phyloP scores from a whole-genome alignment of 2,797 vertebrate genomes.

The Leuciscus waleckii region DNA sequence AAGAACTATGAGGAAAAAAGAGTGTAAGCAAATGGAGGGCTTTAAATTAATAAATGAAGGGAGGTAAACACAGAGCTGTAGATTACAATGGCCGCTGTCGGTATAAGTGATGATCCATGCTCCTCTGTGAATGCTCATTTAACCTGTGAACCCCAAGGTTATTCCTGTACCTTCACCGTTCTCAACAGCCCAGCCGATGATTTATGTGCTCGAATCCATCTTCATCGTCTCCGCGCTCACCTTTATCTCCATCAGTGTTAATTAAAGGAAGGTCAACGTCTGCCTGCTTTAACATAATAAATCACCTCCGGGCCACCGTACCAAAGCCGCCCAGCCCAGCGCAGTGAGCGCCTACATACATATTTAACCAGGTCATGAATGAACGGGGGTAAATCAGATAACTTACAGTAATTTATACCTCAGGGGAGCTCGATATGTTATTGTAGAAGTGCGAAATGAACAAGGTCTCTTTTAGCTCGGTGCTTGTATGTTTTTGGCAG shows the following conservation, averaged over 20 bases:
- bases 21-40: slow-evolving; percentile 33
- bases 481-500: slow-evolving; percentile 8
- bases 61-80: slow-evolving; percentile 60
- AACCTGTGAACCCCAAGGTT: slow-evolving; percentile 93
- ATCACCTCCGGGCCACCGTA: slow-evolving; percentile 83
- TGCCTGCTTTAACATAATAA: slow-evolving; percentile 93
- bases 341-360: slow-evolving; percentile 26
- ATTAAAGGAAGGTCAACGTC: slow-evolving; percentile 99
- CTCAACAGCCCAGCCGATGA: slow-evolving; percentile 81
- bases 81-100: slow-evolving; percentile 68
- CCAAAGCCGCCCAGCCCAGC: slow-evolving; percentile 71
- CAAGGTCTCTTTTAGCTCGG: background rate
- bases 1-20: slow-evolving; percentile 10
- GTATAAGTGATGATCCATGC: slow-evolving; percentile 78
- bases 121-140: slow-evolving; percentile 80
- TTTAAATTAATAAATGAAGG: slow-evolving; percentile 73
- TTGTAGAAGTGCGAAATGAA: slow-evolving; percentile 17
- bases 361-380: slow-evolving; percentile 47
- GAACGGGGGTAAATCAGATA: slow-evolving; percentile 42
- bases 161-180: slow-evolving; percentile 86
- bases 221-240: slow-evolving; percentile 90
- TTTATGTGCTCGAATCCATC: slow-evolving; percentile 91
- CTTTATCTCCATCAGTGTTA: slow-evolving; percentile 99
- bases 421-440: background rate
- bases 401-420: slow-evolving; percentile 29